These are phyloP conservation scores for Zaprionus bogoriensis DNA, from an alignment of 2,888 invertebrate genomes.

Conservation along the genomic window DNA sequence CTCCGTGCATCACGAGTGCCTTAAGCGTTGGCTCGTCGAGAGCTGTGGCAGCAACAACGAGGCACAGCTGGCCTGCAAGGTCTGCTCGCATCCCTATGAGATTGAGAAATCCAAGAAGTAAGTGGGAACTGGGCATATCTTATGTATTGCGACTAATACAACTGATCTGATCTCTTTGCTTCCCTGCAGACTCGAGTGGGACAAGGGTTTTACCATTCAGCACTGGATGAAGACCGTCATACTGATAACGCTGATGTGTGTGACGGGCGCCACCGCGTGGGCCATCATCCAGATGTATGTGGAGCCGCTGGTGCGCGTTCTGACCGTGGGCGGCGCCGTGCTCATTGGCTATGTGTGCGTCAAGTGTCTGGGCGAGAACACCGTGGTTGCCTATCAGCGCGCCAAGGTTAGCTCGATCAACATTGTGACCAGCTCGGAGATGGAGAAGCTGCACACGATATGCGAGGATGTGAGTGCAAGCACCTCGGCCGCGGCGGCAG, in stretches of 20 bases:
- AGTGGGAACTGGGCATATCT: constrained; percentile 42
- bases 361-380: constrained; percentile 93
- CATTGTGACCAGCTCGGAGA: constrained; percentile 85
- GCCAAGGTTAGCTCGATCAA: constrained; percentile 94
- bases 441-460: constrained; percentile 82
- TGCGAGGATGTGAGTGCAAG: constrained; percentile 80
- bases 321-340: constrained; percentile 91
- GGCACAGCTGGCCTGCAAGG: constrained; percentile 90
- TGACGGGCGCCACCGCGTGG: constrained; percentile 91
- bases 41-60: constrained; percentile 88
- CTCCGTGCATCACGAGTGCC: constrained; percentile 95
- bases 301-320: constrained; percentile 90
- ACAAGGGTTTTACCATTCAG: constrained; percentile 90
- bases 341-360: constrained; percentile 93
- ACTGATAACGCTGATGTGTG: constrained; percentile 90
- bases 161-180: too few relatives aligned
- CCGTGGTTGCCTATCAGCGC: constrained; percentile 94
- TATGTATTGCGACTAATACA: neutral
- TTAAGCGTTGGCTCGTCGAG: constrained; percentile 94
- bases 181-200: constrained; percentile 88
- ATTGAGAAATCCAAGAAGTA: constrained; percentile 89
- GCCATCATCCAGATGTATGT: constrained; percentile 90
- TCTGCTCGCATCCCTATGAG: constrained; percentile 92
- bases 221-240: constrained; percentile 93
- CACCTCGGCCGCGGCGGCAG: constrained; percentile 48